A percentile compares a stretch with the other conserved stretches of the same genome.
These are phyloP conservation scores for Halichondria panicea DNA, from an alignment of 37 sponge, comb jelly and placozoan genomes.

Conservation along the genomic window DNA sequence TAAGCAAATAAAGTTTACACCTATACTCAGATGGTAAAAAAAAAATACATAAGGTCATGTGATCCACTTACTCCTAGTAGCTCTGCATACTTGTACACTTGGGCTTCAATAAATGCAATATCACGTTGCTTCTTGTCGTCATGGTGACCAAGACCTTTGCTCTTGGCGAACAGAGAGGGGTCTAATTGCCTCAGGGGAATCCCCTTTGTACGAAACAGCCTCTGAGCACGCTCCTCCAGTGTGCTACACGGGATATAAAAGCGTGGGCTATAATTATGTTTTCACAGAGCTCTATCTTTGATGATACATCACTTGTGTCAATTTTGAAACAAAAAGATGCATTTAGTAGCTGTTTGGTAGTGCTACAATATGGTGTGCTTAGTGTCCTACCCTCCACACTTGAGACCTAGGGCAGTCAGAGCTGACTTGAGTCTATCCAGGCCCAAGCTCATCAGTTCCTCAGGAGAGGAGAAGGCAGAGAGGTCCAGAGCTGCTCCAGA, in stretches of 20 bases:
- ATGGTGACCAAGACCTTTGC: conserved; percentile 27
- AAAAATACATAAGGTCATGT: not conserved
- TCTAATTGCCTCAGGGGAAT: conserved; percentile 45
- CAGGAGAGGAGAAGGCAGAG: conserved; percentile 90
- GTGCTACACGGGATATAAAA: conserved; percentile 49
- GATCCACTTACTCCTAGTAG: conserved; percentile 68
- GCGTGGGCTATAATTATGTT: not conserved
- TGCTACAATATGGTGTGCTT: too few species aligned
- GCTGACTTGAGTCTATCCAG: conserved; percentile 96
- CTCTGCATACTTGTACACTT: conserved; percentile 81
- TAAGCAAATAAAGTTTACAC: too few species aligned
- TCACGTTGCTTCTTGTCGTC: conserved; percentile 61
- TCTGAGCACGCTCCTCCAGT: conserved; percentile 84
- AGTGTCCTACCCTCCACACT: conserved; percentile 96
- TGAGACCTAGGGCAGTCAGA: conserved; percentile 88
- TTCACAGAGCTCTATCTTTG: not conserved
- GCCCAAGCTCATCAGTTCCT: conserved; percentile 95
- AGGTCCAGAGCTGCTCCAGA: conserved; percentile 91
- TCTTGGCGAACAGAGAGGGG: conserved; percentile 81
- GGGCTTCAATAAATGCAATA: conserved; percentile 84
- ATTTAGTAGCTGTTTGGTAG: not conserved
- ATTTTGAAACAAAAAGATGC: not conserved
- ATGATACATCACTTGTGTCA: not conserved
- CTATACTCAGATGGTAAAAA: not conserved
- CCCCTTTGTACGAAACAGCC: conserved; percentile 89